phyloP scores from a whole-genome alignment of 2,113 vertebrate genomes.

The Antidorcas marsupialis region DNA sequence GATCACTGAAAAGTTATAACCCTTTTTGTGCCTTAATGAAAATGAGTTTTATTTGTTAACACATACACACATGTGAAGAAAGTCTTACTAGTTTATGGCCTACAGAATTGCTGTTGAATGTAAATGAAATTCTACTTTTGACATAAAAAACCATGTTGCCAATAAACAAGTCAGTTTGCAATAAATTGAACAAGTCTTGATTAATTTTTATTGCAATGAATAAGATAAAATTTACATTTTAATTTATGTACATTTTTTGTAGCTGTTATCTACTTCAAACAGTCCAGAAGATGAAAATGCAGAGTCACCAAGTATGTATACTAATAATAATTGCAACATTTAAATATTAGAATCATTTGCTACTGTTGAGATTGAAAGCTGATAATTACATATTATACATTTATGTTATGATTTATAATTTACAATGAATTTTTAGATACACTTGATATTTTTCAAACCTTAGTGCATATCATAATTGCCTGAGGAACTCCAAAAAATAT shows the following conservation, averaged over 20 bases:
- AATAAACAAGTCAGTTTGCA: neutral
- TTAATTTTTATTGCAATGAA: neutral
- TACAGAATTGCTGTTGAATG: neutral
- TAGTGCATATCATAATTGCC: neutral
- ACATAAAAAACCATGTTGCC: neutral
- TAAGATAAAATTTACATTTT: neutral
- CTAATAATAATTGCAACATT: neutral
- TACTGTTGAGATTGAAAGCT: neutral
- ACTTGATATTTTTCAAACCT: neutral
- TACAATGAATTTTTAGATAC: neutral
- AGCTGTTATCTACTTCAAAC: slow-evolving; percentile 93
- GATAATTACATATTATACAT: neutral
- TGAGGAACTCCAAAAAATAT: neutral
- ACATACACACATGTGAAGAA: neutral
- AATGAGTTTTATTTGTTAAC: neutral
- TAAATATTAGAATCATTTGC: neutral
- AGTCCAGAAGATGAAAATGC: slow-evolving; percentile 86
- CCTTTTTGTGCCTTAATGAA: neutral
- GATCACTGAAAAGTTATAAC: neutral
- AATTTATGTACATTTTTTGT: slow-evolving; percentile 6
- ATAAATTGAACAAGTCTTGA: neutral
- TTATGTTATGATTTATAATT: neutral
- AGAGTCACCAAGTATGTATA: slow-evolving; percentile 89
- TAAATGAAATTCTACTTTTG: neutral
- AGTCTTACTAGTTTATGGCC: neutral